Base-by-base conservation (phyloP, 1,140 invertebrate species). In the Nixonia krombeini region DNA sequence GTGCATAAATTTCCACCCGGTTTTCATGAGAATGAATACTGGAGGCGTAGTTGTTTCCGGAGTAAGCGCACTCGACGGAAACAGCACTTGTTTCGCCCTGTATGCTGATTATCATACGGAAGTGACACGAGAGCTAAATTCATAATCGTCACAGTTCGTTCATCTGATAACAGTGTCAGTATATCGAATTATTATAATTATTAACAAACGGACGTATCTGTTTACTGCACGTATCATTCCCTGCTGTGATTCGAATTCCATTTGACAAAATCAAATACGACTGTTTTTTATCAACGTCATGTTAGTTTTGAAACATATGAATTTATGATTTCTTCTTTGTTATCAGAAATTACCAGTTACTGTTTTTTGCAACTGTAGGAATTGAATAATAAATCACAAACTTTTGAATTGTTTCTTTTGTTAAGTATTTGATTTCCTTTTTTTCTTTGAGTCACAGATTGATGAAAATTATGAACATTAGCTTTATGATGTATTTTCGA, bases 1-100 rank as follows among this genome's bases (percentile, higher is more conserved):
- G 77, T 81, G 76, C 73, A 80, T 80, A 78, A 73, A 77, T 80
- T 78, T 73, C 51, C 45, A 68, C 67, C 63, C 49, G 46, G 31
- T 67, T 74, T 78, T 71, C 66, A 64, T 58, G 52, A 49, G 52
- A 57, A 72, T 61, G 57, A 59, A 63, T 47, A 44, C 23, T 25
- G 28, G 42, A 69, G 70, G 74, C 68, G 61, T 70, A 57, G 73
- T 63, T 59, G 74, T 67, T 75, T 81, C 79, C 77, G 74, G 74
- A 53, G 29, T 68, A 67, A 71, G 55, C 59, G 69, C 55, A 67
- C 70, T 78, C 72, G 58, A 70, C 70, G 72, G 68, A 75, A 79
- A 67, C 72, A 53, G 55, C 72, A 78, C 77, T 81, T 79, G 77
- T 77, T 73, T 73, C 17, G 49, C 57, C 47, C 61, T 56, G 55